Percentiles rank a stretch among this genome's conserved stretches.
Conservation (phyloP, 2,113 vertebrate genomes). For the Gadus macrocephalus region DNA sequence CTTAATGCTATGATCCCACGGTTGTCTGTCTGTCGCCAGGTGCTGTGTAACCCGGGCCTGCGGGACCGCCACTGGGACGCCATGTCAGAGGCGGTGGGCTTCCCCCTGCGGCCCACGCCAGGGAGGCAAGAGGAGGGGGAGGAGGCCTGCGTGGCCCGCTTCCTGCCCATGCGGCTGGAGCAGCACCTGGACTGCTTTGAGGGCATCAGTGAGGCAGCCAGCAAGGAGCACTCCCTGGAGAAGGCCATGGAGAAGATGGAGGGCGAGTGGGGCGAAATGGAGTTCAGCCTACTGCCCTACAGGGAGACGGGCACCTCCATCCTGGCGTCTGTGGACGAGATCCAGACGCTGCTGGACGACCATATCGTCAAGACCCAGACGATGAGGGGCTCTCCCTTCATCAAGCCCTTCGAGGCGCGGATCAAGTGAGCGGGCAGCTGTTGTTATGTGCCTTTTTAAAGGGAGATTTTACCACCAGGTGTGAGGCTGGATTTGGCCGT, state of each 20-base stretch:
- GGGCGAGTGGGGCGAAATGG: slow-evolving; percentile 75
- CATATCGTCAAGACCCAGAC: slow-evolving; percentile 87
- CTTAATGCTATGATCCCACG: background rate
- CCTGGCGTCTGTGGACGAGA: slow-evolving; percentile 80
- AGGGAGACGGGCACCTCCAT: slow-evolving; percentile 81
- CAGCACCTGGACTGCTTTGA: slow-evolving; percentile 72
- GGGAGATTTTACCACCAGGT: no score
- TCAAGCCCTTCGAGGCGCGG: slow-evolving; percentile 80
- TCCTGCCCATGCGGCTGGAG: slow-evolving; percentile 77
- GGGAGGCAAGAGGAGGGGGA: slow-evolving; percentile 45
- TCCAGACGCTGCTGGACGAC: slow-evolving; percentile 86
- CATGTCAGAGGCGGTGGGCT: slow-evolving; percentile 74
- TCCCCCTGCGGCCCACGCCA: slow-evolving; percentile 58
- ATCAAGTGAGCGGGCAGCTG: slow-evolving; percentile 68
- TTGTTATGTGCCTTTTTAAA: background rate
- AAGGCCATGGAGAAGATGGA: slow-evolving; percentile 85
- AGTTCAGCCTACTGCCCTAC: slow-evolving; percentile 76
- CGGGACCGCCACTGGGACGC: slow-evolving; percentile 80
- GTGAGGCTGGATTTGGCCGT: no score
- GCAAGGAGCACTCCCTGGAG: slow-evolving; percentile 82
- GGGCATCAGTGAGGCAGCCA: slow-evolving; percentile 78
- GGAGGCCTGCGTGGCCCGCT: slow-evolving; percentile 66
- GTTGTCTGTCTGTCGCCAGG: slow-evolving; percentile 39
- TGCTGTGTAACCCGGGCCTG: slow-evolving; percentile 83
- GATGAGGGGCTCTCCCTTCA: slow-evolving; percentile 83